Percentiles rank a stretch among this genome's conserved stretches.
These are phyloP conservation scores for Panzeria rudis DNA, from an alignment of 2,888 invertebrate species.

Conservation along the genomic window DNA sequence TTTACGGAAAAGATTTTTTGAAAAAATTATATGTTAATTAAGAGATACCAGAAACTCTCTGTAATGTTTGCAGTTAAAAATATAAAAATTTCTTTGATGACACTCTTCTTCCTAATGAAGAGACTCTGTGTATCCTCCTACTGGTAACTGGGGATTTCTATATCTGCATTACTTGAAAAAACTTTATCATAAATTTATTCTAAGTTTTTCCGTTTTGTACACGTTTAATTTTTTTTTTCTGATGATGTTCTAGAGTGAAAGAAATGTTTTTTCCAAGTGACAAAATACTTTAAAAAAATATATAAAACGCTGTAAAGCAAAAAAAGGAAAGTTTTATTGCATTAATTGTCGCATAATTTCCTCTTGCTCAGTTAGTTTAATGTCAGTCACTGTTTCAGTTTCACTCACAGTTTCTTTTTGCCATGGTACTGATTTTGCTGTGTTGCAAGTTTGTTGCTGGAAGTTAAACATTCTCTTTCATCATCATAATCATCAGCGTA, in stretches of 20 bases:
- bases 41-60: neutral
- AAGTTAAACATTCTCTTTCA: constrained; percentile 38
- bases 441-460: constrained; percentile 59
- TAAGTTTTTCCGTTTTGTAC: constrained; percentile 35
- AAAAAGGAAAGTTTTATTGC: constrained; percentile 68
- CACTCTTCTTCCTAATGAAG: constrained; percentile 1
- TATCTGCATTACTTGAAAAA: constrained; percentile 29
- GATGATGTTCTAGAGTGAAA: constrained; percentile 44
- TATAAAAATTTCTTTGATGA: neutral
- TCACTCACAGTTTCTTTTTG: constrained; percentile 22
- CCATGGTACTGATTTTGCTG: constrained; percentile 40
- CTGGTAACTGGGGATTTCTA: neutral
- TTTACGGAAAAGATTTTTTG: constrained; percentile 7
- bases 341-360: constrained; percentile 72
- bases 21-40: constrained; percentile 16
- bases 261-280: constrained; percentile 71
- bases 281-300: constrained; percentile 66
- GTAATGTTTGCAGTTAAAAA: neutral
- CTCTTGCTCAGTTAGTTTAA: constrained; percentile 55
- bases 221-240: constrained; percentile 2
- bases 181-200: constrained; percentile 50
- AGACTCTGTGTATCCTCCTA: neutral
- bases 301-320: constrained; percentile 6
- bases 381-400: constrained; percentile 49
- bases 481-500: neutral